These are phyloP conservation scores for Chrosomus eos DNA, from an alignment of 2,797 vertebrate species.

Conservation along the genomic window DNA sequence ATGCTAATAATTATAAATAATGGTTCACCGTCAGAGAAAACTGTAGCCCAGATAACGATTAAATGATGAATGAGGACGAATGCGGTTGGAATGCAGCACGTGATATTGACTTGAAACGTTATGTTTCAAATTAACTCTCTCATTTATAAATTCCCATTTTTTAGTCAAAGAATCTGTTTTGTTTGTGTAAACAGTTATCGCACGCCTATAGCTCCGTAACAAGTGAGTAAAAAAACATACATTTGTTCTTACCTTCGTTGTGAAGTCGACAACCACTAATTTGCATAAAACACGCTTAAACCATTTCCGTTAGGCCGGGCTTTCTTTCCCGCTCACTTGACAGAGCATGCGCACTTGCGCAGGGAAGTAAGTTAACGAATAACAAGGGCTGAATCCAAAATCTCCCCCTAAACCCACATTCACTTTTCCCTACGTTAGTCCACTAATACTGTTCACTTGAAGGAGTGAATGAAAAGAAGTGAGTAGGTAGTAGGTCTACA, in stretches of 20 bases:
- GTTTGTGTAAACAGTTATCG: not conserved
- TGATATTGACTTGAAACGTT: not conserved
- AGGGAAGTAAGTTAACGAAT: too few relatives aligned
- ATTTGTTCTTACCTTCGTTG: not conserved
- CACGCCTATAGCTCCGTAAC: not conserved
- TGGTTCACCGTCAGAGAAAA: not conserved
- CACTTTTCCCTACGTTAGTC: too few relatives aligned
- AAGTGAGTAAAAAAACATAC: not conserved
- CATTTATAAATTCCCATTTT: not conserved
- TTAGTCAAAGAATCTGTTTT: not conserved
- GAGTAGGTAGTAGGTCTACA: too few relatives aligned
- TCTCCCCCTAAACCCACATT: too few relatives aligned
- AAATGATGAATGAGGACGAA: not conserved
- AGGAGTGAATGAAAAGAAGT: too few relatives aligned
- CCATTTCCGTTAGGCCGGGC: not conserved
- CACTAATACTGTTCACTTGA: too few relatives aligned
- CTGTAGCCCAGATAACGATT: not conserved
- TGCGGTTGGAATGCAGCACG: not conserved
- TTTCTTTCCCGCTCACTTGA: not conserved
- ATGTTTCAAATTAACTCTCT: not conserved
- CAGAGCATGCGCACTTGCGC: not conserved
- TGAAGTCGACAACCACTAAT: not conserved
- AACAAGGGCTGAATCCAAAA: too few relatives aligned
- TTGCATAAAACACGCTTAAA: not conserved
- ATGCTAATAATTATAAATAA: constrained; percentile 18